phyloP scores from a whole-genome alignment of 2,888 invertebrate species.

The Heliconius cydno region DNA sequence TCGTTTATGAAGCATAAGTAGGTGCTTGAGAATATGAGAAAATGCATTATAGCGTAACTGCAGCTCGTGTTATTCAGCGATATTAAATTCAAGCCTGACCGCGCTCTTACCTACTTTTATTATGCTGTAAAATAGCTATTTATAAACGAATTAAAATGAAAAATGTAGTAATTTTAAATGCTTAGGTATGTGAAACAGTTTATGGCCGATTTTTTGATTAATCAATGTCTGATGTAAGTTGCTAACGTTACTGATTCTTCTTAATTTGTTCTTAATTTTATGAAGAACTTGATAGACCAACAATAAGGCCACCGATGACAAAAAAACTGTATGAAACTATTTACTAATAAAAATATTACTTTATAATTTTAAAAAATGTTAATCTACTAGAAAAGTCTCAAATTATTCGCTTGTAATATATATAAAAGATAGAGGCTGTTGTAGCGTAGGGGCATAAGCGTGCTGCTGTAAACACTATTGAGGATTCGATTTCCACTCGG shows the following conservation, averaged over 20 bases:
- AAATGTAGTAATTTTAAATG: background rate
- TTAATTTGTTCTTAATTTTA: too few relatives aligned
- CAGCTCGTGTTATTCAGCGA: conserved; percentile 40
- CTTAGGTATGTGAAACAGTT: background rate
- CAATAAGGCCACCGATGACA: background rate
- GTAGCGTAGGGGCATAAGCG: too few relatives aligned
- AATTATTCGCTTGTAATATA: too few relatives aligned
- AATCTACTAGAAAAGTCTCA: background rate
- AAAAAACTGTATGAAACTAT: background rate
- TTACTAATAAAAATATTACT: too few relatives aligned
- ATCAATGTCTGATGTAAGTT: background rate
- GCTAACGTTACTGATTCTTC: too few relatives aligned
- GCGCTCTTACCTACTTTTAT: conserved; percentile 32
- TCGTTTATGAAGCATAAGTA: conserved; percentile 32
- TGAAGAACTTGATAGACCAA: background rate
- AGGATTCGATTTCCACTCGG: too few relatives aligned
- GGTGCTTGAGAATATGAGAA: conserved; percentile 38
- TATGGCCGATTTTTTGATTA: background rate
- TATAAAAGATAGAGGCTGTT: too few relatives aligned
- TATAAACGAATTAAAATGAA: conserved; percentile 9
- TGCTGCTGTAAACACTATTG: too few relatives aligned
- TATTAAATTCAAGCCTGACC: conserved; percentile 40
- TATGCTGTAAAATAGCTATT: conserved; percentile 28
- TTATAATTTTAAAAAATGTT: background rate
- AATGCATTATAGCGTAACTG: conserved; percentile 39